Base-by-base conservation (phyloP, 1,140 invertebrate species). In the Drosophila rufa region DNA sequence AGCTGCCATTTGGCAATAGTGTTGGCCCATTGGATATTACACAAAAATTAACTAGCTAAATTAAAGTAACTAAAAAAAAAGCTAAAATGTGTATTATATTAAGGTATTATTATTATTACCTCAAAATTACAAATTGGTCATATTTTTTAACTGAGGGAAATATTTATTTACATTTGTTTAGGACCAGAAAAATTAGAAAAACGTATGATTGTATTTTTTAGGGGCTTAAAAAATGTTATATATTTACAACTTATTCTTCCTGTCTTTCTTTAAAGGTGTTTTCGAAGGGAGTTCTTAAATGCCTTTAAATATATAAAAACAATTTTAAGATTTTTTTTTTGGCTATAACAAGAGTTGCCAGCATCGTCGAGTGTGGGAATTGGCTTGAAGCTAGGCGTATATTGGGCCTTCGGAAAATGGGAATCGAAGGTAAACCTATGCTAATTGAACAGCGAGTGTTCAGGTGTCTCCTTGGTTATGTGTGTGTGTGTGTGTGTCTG, bases 401-500 rank as follows among this genome's bases (percentile, higher is more conserved):
- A 40, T 42, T 33, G 19, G 36, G 36, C 14, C 19, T 56, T 38
- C 4, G 33, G 33, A 56, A 56, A 40, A 56, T 56, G 7, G 53
- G 53, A 82, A 67, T 40, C 30, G 65, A 67, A 65, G 46, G 40
- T 50, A 64, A n/a, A 19, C 8, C 48, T 71, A 67, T 83, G 81
- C 81, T 85, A 85, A 84, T 74, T 80, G 78, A 82, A 57, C 42
- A 69, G 68, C 56, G 38, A 60, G 22, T 6, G 36, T 14, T 36
- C 38, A 2, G 19, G 17, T 38, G 46, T 19, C 19, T n/a, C n/a
- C n/a, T n/a, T n/a, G n/a, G n/a, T n/a, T n/a, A n/a, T 55, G 40
- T 56, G 68, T 48, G 22, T 1, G 55, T 36, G 64, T 47, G 17
- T 61, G 62, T 78, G 58, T 76, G 60, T 58, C 17, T 78, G 53